These are phyloP conservation scores for Hydropotes inermis DNA, from an alignment of 2,113 vertebrate species.

Conservation along the genomic window DNA sequence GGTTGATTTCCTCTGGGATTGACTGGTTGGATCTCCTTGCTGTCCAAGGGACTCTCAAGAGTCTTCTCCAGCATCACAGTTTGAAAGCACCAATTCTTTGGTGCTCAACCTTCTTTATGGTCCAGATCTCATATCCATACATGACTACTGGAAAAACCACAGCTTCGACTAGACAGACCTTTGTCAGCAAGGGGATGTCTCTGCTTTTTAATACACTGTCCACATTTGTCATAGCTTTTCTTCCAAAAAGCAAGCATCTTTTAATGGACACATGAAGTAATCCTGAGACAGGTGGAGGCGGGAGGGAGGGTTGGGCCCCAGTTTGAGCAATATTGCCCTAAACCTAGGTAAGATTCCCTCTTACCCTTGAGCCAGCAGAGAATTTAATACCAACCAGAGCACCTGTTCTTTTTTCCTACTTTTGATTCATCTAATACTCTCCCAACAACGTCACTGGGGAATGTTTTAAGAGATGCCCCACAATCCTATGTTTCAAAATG, in stretches of 20 bases:
- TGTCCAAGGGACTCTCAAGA: neutral
- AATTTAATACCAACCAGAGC: neutral
- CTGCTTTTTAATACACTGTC: neutral
- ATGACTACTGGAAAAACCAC: neutral
- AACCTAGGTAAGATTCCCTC: neutral
- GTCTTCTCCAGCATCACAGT: neutral
- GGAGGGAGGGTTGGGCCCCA: neutral
- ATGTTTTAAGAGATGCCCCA: neutral
- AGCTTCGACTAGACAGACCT: neutral
- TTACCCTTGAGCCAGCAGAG: neutral
- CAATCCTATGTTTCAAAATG: neutral
- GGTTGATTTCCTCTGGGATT: neutral
- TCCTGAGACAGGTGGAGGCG: neutral
- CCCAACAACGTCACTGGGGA: neutral
- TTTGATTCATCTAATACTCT: neutral
- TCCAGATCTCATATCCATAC: neutral
- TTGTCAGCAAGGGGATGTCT: neutral
- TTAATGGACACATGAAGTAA: neutral
- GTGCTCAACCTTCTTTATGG: neutral
- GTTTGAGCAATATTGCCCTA: neutral
- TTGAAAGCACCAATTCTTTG: neutral
- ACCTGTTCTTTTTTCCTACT: neutral
- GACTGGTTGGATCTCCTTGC: neutral
- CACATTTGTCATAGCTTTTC: neutral
- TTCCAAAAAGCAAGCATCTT: neutral